Conservation (phyloP, 2,113 vertebrate genomes). For the Gymnocephalus cernua region DNA sequence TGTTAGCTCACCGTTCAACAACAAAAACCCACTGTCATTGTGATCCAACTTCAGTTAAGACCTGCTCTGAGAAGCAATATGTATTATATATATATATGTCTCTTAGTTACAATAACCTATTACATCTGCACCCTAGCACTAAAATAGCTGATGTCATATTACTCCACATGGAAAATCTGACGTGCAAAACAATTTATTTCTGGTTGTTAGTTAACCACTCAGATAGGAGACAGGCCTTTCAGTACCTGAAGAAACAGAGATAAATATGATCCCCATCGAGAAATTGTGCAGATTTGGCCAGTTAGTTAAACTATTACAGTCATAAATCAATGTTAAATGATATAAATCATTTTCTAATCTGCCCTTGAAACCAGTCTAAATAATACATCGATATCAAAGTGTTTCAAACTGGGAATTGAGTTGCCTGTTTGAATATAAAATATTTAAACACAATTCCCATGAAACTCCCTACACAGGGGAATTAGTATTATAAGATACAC, state of each 20-base stretch:
- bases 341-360: neutral
- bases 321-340: neutral
- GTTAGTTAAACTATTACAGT: neutral
- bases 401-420: neutral
- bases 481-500: slow-evolving; percentile 2
- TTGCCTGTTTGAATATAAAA: slow-evolving; percentile 30
- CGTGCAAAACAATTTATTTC: slow-evolving; percentile 45
- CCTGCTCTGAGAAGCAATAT: no score
- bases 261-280: neutral
- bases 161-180: slow-evolving; percentile 18
- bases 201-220: neutral
- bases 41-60: no score
- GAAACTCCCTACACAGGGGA: slow-evolving; percentile 1
- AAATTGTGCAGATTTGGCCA: neutral
- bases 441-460: slow-evolving; percentile 14
- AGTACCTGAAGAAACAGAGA: neutral
- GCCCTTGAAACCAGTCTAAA: neutral
- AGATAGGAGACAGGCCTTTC: neutral
- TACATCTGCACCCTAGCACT: neutral
- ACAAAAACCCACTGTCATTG: no score
- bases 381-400: neutral
- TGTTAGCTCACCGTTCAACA: no score
- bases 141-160: slow-evolving; percentile 27
- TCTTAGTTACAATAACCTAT: slow-evolving; percentile 5
- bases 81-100: no score